Evolutionary conservation across 1,140 invertebrate species (phyloP).

Genomic region (Thalassaphorura encarpata): DNA sequence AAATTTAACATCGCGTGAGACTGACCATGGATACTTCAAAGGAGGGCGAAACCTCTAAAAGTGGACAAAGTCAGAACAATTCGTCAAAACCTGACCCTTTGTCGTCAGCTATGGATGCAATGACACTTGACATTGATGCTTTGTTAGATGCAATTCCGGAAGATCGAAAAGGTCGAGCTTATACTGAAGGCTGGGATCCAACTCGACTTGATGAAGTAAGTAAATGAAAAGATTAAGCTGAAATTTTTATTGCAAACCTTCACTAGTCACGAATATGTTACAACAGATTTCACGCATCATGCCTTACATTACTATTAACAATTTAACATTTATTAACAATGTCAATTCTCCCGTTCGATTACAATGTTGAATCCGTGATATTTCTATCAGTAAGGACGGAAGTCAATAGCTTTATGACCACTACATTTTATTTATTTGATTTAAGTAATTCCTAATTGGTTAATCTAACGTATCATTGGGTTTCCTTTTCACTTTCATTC

Average conservation of each 20-base stretch:
- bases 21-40: background rate
- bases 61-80: background rate
- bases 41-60: background rate
- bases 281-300: no score
- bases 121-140: constrained; percentile 2
- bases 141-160: constrained; percentile 5
- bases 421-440: no score
- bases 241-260: no score
- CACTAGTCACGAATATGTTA: no score
- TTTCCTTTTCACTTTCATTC: background rate
- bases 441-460: no score
- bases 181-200: constrained; percentile 22
- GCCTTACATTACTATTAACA: background rate
- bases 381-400: no score
- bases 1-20: no score
- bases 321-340: background rate
- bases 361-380: no score
- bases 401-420: no score
- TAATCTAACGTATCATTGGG: background rate
- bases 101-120: background rate
- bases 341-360: no score
- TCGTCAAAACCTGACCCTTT: background rate
- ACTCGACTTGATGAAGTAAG: constrained; percentile 15
- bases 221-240: background rate
- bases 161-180: constrained; percentile 2